Base-by-base conservation (phyloP, 2,888 invertebrate species). In the Heliothis peltigera region DNA sequence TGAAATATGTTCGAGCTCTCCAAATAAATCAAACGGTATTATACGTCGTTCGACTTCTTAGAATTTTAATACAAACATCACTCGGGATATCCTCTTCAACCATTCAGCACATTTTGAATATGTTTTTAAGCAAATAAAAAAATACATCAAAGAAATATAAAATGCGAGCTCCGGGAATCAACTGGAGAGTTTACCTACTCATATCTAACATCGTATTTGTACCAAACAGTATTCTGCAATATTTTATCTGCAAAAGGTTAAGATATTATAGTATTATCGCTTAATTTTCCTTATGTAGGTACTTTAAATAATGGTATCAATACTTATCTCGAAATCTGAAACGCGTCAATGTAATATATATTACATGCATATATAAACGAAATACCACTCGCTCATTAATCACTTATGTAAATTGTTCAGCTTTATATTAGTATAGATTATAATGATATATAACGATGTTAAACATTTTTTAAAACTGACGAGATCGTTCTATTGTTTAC, bases 81-180 rank as follows among this genome's bases (percentile, higher is more conserved):
- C 48, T 8, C 25, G 22, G 32, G 19, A 5, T 17, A 35, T 25
- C 7, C 48, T 48, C 15, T 28, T 15, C 19, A 42, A 44, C 21
- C n/a, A 39, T 51, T 32, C n/a, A 42, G 51, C 39, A 10, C 10
- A 51, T 58, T 46, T n/a, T 10, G 22, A 15, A 52, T 28, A 57
- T 19, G 35, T 17, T 12, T 12, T 43, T 19, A 44, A 15, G 10
- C 19, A 17, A 22, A 51, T 66, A 57, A 67, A 65, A 68, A 68
- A 68, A 68, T 58, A 58, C 51, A 47, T 66, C 60, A 68, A 68
- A 66, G 46, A 51, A 46, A 66, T 17, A 46, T 32, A 21, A 21
- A 67, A 57, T 57, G 17, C 54, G 57, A 42, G 55, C 56, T 44
- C n/a, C 2, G 12, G 43, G 12, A 28, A 28, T 58, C 35, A 28